These are phyloP conservation scores for Epinotia bilunana DNA, from an alignment of 2,888 invertebrate species.

Conservation along the genomic window DNA sequence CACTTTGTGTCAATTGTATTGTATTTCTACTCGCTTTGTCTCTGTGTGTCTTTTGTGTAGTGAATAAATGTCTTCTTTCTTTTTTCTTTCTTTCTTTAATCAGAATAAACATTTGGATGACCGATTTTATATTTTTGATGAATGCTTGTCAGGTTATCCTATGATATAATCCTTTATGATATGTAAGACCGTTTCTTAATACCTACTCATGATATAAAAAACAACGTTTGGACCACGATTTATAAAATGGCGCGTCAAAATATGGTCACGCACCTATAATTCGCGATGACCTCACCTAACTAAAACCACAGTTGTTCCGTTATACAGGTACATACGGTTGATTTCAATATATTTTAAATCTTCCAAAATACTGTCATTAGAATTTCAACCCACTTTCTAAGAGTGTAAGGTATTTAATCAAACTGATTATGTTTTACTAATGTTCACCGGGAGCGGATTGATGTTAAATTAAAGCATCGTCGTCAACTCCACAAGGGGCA, in stretches of 20 bases:
- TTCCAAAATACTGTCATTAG: slow-evolving; percentile 54
- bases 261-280: slow-evolving; percentile 54
- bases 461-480: background rate
- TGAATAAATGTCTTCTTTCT: too few relatives aligned
- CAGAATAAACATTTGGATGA: background rate
- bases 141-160: background rate
- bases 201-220: too few relatives aligned
- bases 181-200: background rate
- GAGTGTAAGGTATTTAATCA: background rate
- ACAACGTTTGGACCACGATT: background rate
- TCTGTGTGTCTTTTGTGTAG: too few relatives aligned
- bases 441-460: background rate
- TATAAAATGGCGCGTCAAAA: slow-evolving; percentile 8
- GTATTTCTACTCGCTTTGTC: too few relatives aligned
- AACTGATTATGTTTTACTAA: background rate
- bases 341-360: slow-evolving; percentile 26
- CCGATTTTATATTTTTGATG: background rate
- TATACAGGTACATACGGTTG: slow-evolving; percentile 24
- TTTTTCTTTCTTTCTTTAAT: too few relatives aligned
- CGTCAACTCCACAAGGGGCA: background rate
- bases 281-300: slow-evolving; percentile 46
- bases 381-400: slow-evolving; percentile 21
- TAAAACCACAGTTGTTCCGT: slow-evolving; percentile 27
- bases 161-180: too few relatives aligned
- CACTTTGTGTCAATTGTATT: too few relatives aligned